Evolutionary conservation across 2,113 vertebrate species (phyloP).

Genomic region (Bombycilla garrulus): DNA sequence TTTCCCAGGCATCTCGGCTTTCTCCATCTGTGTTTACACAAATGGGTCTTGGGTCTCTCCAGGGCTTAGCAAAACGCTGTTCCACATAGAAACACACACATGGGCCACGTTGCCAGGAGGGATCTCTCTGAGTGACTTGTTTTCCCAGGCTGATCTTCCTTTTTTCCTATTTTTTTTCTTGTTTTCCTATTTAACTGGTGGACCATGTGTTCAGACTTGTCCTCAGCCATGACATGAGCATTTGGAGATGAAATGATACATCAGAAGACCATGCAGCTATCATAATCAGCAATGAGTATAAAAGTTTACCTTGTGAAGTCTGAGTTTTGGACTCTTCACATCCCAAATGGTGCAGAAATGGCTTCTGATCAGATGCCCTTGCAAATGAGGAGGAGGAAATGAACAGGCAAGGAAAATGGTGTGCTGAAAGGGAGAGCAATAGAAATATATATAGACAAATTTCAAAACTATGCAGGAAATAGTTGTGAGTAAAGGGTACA

Average conservation of each 20-base stretch:
- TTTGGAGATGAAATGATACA: background rate
- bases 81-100: background rate
- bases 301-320: background rate
- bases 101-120: background rate
- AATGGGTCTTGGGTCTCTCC: background rate
- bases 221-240: background rate
- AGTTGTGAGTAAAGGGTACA: background rate
- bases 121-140: background rate
- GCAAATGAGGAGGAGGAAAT: background rate
- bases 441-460: background rate
- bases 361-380: background rate
- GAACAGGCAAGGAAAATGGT: background rate
- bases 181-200: background rate
- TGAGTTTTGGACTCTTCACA: background rate
- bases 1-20: constrained; percentile 34
- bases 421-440: background rate
- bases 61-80: background rate
- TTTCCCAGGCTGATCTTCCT: background rate
- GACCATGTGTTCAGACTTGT: background rate
- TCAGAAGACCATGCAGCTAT: background rate
- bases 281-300: background rate
- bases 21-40: constrained; percentile 31
- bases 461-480: background rate
- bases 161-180: background rate
- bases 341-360: background rate